Base-by-base conservation (phyloP, 2,797 vertebrate species). In the Numenius phaeopus region DNA sequence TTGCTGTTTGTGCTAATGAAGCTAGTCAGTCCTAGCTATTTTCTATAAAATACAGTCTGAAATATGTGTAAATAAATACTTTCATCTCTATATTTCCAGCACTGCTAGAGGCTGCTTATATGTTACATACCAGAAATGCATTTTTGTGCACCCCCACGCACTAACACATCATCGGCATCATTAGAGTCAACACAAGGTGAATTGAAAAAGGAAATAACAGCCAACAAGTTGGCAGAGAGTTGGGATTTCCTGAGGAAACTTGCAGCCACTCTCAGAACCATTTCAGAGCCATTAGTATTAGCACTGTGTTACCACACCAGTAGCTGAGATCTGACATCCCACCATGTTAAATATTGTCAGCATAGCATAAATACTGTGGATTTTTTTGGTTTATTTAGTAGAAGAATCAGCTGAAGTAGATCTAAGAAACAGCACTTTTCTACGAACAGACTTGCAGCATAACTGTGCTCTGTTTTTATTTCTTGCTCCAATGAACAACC, bases 111-210 rank as follows among this genome's bases (percentile, higher is more conserved):
- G 34, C 20, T 73, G 15, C 52, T 67, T 34, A 2, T 4, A 3
- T 1, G 2, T 44, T 52, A 4, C 6, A 0, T 15, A n/a, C 21
- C 32, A 69, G 57, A 49, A 83, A 13, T 37, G 15, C 32, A 9
- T 66, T 91, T 61, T 12, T 8, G 11, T 42, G 42, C 10, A 4
- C 59, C 40, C 27, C 21, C 61, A 5, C 27, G 15, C 12, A 9
- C 42, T 17, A 23, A n/a, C 0, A 1, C 65, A 37, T 47, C 22
- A 2, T 8, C 57, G 73, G 39, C 73, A 79, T 85, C 17, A 3
- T 1, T 32, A 49, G 83, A 70, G 52, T n/a, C 65, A 90, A 62
- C 39, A 44, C 7, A 8, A 69, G 47, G 64, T 67, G 71, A 40
- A 34, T 1, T 70, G 58, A 21, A 42, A 29, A 26, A 73, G 67